phyloP scores from a whole-genome alignment of 2,797 vertebrate species.

The Clarias platycephalus region DNA sequence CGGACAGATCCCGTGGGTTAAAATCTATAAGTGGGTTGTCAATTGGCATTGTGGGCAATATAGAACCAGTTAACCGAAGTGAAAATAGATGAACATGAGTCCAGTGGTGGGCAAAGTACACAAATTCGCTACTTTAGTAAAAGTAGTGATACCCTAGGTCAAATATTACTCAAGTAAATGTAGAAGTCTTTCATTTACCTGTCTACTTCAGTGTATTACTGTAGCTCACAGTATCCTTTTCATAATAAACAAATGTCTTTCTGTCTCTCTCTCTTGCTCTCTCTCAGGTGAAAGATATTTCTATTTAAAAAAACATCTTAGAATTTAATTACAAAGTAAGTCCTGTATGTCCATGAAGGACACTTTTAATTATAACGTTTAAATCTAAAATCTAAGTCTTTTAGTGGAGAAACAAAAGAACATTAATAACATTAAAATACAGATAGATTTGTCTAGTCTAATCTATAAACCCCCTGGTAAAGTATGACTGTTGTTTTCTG shows the following conservation, averaged over 20 bases:
- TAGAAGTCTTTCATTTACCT: no score
- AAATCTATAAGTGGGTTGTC: background rate
- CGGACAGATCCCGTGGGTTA: no score
- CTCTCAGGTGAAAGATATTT: background rate
- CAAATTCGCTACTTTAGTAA: no score
- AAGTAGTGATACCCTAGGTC: no score
- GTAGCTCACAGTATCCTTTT: no score
- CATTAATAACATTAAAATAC: background rate
- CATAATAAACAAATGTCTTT: no score
- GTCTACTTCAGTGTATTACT: no score
- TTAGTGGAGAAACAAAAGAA: background rate
- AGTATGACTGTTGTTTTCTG: slow-evolving; percentile 2
- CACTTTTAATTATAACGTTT: background rate
- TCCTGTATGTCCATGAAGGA: background rate
- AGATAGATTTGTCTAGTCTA: background rate
- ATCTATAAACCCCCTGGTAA: background rate
- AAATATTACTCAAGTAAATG: no score
- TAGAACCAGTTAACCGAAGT: background rate
- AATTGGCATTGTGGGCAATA: background rate
- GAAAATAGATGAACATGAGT: background rate
- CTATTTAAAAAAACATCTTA: background rate
- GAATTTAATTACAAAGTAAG: background rate
- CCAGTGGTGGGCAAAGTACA: no score
- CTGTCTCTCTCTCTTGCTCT: no score
- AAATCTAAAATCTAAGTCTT: background rate